Percentiles rank a stretch among this genome's conserved stretches.
Evolutionary conservation across 2,113 vertebrate genomes (phyloP).

Genomic region (Barnardius zonarius): DNA sequence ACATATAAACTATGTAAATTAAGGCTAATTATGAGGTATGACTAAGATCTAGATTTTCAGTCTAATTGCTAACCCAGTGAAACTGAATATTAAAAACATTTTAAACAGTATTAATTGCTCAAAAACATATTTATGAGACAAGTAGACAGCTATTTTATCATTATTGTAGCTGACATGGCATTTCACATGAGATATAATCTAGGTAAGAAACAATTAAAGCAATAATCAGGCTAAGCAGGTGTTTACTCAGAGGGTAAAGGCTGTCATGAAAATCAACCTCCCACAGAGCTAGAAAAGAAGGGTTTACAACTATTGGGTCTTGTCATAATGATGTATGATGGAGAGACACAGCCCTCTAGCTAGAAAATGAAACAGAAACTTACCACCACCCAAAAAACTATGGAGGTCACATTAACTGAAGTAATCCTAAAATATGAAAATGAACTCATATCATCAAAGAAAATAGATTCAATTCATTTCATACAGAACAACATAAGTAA

Average conservation of each 20-base stretch:
- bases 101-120: neutral
- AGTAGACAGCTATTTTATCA: neutral
- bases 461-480: neutral
- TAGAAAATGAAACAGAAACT: neutral
- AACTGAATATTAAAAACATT: neutral
- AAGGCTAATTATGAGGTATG: neutral
- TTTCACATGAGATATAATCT: neutral
- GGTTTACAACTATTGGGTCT: neutral
- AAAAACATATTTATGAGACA: neutral
- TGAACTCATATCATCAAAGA: neutral
- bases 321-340: neutral
- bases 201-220: neutral
- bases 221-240: constrained; percentile 12
- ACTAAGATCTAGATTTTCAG: neutral
- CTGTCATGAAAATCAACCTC: constrained; percentile 18
- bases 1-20: neutral
- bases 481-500: neutral
- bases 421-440: neutral
- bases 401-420: neutral
- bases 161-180: neutral
- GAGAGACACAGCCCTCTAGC: neutral
- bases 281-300: neutral
- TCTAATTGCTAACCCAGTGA: neutral
- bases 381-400: neutral
- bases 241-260: neutral